Conservation (phyloP, 2,888 invertebrate genomes). For the Nomada hirtipes region DNA sequence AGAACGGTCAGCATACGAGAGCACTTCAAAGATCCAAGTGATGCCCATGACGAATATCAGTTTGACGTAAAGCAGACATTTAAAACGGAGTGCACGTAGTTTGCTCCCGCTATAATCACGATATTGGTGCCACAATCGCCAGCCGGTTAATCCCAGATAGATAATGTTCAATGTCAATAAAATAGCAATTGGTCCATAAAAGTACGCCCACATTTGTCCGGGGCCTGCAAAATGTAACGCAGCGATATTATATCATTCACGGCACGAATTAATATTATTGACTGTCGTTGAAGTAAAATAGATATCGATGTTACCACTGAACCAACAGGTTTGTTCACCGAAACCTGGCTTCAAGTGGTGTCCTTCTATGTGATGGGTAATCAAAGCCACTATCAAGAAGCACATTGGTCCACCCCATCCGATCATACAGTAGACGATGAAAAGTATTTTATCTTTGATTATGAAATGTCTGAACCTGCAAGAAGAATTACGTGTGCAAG, state of each 20-base stretch:
- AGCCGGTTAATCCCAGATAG: slow-evolving; percentile 87
- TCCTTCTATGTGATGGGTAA: slow-evolving; percentile 86
- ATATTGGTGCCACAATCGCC: slow-evolving; percentile 86
- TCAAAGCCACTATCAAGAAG: slow-evolving; percentile 85
- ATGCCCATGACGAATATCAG: slow-evolving; percentile 90
- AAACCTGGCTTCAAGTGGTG: slow-evolving; percentile 87
- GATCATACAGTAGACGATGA: slow-evolving; percentile 86
- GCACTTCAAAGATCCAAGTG: slow-evolving; percentile 90
- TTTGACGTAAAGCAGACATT: slow-evolving; percentile 88
- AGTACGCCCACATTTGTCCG: slow-evolving; percentile 87
- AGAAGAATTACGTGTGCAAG: background rate
- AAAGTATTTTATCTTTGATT: slow-evolving; percentile 86
- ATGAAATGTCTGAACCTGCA: slow-evolving; percentile 80
- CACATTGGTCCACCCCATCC: slow-evolving; percentile 87
- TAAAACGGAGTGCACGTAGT: slow-evolving; percentile 84
- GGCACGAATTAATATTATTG: background rate
- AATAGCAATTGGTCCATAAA: slow-evolving; percentile 88
- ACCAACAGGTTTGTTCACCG: slow-evolving; percentile 88
- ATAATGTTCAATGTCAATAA: slow-evolving; percentile 86
- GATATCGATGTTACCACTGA: slow-evolving; percentile 85
- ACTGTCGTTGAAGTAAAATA: background rate
- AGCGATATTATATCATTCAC: too few relatives aligned
- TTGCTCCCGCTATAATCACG: slow-evolving; percentile 85
- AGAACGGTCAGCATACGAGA: slow-evolving; percentile 80
- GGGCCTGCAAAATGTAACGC: slow-evolving; percentile 81